Evolutionary conservation across 1,140 invertebrate species (phyloP), one percentile per base, ranked within the genome.

Genomic region (Eupeodes corollae): DNA sequence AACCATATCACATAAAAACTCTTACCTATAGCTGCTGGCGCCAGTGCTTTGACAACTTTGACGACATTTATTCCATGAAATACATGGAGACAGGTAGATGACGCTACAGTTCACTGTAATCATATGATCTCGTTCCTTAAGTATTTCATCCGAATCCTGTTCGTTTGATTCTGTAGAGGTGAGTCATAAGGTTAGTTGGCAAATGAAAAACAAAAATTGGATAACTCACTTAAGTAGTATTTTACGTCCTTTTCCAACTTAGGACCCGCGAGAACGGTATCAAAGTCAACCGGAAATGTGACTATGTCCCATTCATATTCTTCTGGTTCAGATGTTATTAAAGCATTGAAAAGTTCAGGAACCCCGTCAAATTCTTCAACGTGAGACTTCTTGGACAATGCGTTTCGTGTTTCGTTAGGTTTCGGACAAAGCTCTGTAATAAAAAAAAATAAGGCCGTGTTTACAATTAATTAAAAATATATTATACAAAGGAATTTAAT

Each of bases 91-190:
- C 80, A 93, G 83, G 68, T 87, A 97, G 2, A 88, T 89, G 1
- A 96, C 91, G 8, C 89, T 92, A 66, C 92, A 97, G 71, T 96
- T 95, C 1, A 88, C 73, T 5, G 86, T 87, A 44, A 84, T 74
- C 47, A 62, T 53, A 31, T 61, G 58, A 8, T 50, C 74, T 64
- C 60, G 85, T 48, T 58, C 60, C 44, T 58, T 55, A 13, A 53
- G 38, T 6, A 53, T 54, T 30, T 56, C 57, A 19, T 62, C 61
- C 15, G 61, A 47, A 42, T 61, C 58, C 40, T 60, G 61, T 30
- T 65, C 64, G 42, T 63, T 62, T n/a, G 49, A 55, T 44, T 53
- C 59, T 59, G 37, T 16, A 33, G 12, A 30, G 34, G n/a, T 41
- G 45, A 11, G 11, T 37, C 50, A 35, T 18, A 38, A 48, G 1